Evolutionary conservation across 2,113 vertebrate genomes (phyloP).

Genomic region (Ursus arctos): DNA sequence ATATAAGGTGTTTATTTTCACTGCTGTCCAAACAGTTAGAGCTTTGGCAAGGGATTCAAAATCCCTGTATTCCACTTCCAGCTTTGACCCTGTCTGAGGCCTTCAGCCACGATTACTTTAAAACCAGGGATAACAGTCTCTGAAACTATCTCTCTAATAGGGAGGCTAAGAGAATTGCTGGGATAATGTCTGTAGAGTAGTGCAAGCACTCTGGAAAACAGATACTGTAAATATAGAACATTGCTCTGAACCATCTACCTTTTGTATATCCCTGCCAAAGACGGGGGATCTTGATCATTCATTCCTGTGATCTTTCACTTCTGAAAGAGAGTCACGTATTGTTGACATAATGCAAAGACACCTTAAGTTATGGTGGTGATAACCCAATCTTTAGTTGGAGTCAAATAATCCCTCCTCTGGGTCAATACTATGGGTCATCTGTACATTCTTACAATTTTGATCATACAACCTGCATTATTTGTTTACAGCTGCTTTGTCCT

Average conservation of each 20-base stretch:
- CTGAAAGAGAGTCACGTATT: background rate
- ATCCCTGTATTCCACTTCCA: constrained; percentile 58
- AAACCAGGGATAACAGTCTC: constrained; percentile 61
- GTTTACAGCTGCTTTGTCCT: background rate
- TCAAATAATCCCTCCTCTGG: background rate
- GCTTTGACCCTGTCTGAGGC: constrained; percentile 52
- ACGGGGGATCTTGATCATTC: background rate
- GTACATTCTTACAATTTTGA: background rate
- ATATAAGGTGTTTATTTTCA: constrained; percentile 71
- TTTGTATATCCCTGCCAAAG: constrained; percentile 52
- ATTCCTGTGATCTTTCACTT: background rate
- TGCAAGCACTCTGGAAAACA: constrained; percentile 28
- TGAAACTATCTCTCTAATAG: constrained; percentile 63
- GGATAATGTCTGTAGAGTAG: constrained; percentile 48
- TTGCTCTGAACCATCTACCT: constrained; percentile 25
- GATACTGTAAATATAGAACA: constrained; percentile 4
- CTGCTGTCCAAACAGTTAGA: constrained; percentile 55
- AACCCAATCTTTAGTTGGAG: background rate
- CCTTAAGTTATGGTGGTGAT: background rate
- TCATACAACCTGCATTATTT: background rate
- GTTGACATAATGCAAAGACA: background rate
- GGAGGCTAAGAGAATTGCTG: constrained; percentile 54
- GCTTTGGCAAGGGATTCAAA: constrained; percentile 68
- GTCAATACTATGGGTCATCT: background rate
- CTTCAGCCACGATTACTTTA: constrained; percentile 53